These are phyloP conservation scores for Ferdinandea cuprea DNA, from an alignment of 2,888 invertebrate genomes.

Conservation along the genomic window DNA sequence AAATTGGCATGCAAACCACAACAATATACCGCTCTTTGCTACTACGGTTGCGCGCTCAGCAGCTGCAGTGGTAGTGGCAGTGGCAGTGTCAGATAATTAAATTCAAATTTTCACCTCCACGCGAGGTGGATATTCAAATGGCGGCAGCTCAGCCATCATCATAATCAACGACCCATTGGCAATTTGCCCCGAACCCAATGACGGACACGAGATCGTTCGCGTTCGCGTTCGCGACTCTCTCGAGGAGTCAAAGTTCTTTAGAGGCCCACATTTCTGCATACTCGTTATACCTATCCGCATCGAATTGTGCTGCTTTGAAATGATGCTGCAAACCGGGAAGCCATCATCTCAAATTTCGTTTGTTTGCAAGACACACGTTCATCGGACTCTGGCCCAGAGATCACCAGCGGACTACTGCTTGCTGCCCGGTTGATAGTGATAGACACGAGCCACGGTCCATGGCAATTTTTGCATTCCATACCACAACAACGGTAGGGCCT, in stretches of 20 bases:
- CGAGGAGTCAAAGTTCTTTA: conserved; percentile 62
- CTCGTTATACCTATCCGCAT: neutral
- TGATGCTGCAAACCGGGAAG: conserved; percentile 56
- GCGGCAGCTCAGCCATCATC: conserved; percentile 49
- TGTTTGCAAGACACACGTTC: conserved; percentile 33
- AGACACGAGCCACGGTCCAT: conserved; percentile 60
- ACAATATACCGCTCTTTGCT: conserved; percentile 1
- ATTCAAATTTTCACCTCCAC: conserved; percentile 67
- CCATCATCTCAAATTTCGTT: conserved; percentile 47
- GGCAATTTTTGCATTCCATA: conserved; percentile 66
- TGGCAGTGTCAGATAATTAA: conserved; percentile 64
- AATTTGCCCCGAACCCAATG: conserved; percentile 54
- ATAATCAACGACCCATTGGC: conserved; percentile 66
- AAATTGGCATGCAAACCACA: conserved; percentile 27
- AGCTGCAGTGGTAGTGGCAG: neutral
- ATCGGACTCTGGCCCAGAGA: conserved; percentile 6
- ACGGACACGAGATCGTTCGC: conserved; percentile 50
- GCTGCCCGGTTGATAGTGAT: conserved; percentile 19
- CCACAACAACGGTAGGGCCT: conserved; percentile 49
- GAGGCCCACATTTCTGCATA: conserved; percentile 13
- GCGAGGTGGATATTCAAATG: conserved; percentile 56
- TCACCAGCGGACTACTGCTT: neutral
- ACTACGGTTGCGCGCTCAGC: neutral
- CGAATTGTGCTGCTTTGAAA: conserved; percentile 5
- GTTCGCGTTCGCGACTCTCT: conserved; percentile 45